Conservation (phyloP, 2,797 vertebrate species). For the Cyprinella venusta region DNA sequence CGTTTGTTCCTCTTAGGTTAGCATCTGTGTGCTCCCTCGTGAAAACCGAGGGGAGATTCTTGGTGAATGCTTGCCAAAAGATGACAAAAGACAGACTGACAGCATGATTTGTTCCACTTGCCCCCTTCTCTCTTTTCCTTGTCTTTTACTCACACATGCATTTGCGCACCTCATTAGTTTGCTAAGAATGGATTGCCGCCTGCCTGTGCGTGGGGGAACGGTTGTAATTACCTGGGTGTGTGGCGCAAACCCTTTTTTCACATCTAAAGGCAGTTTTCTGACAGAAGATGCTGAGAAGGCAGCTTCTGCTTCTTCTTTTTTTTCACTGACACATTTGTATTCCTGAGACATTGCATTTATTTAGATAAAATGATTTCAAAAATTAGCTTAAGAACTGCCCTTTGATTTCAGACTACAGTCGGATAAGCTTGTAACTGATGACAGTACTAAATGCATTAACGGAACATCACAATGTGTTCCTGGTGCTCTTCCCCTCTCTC, state of each 20-base stretch:
- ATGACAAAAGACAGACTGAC: slow-evolving; percentile 61
- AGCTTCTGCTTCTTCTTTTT: background rate
- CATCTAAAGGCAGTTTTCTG: background rate
- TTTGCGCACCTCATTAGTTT: slow-evolving; percentile 68
- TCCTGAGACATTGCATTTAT: background rate
- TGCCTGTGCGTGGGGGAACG: slow-evolving; percentile 60
- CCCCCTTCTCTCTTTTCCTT: slow-evolving; percentile 30
- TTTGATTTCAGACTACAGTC: slow-evolving; percentile 1
- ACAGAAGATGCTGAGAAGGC: slow-evolving; percentile 24
- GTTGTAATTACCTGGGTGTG: slow-evolving; percentile 69
- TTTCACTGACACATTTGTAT: background rate
- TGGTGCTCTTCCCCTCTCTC: slow-evolving; percentile 6
- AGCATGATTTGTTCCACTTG: slow-evolving; percentile 59
- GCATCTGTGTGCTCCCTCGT: slow-evolving; percentile 44
- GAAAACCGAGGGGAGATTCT: slow-evolving; percentile 53
- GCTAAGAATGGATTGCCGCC: slow-evolving; percentile 57
- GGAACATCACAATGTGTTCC: slow-evolving; percentile 34
- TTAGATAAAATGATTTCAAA: background rate
- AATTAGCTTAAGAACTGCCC: background rate
- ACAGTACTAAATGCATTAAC: slow-evolving; percentile 62
- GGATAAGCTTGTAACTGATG: slow-evolving; percentile 25
- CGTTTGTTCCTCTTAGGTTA: slow-evolving; percentile 52
- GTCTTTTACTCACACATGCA: slow-evolving; percentile 35
- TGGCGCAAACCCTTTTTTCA: slow-evolving; percentile 14
- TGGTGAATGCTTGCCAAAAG: slow-evolving; percentile 55